Conservation (phyloP, 2,113 vertebrate species). For the Chionodraco myersi region DNA sequence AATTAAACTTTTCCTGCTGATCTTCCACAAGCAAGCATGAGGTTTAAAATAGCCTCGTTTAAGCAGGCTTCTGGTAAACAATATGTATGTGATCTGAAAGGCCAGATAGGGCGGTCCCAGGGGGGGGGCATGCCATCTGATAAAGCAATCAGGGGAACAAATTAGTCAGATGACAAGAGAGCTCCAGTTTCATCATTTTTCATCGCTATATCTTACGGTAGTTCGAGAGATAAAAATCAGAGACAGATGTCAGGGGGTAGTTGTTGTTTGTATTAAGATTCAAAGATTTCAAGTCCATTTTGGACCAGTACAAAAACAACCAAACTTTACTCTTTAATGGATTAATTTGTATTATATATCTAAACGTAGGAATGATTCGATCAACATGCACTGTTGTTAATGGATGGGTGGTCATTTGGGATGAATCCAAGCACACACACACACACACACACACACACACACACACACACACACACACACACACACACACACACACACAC, state of each 20-base stretch:
- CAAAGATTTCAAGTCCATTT: slow-evolving; percentile 2
- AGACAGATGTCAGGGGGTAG: slow-evolving; percentile 38
- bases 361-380: neutral
- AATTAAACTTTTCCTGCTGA: slow-evolving; percentile 74
- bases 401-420: slow-evolving; percentile 50
- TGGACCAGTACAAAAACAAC: neutral
- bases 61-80: slow-evolving; percentile 74
- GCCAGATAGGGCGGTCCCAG: slow-evolving; percentile 71
- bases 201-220: slow-evolving; percentile 62
- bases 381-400: slow-evolving; percentile 32
- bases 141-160: slow-evolving; percentile 70
- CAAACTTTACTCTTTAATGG: neutral
- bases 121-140: slow-evolving; percentile 71
- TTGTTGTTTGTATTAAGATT: slow-evolving; percentile 42
- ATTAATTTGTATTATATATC: neutral
- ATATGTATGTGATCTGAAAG: slow-evolving; percentile 73
- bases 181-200: slow-evolving; percentile 72
- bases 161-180: slow-evolving; percentile 72
- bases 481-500: slow-evolving; percentile 49
- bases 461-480: slow-evolving; percentile 51
- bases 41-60: slow-evolving; percentile 77
- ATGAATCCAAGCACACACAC: slow-evolving; percentile 38
- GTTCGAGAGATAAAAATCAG: slow-evolving; percentile 48
- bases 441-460: neutral
- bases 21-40: slow-evolving; percentile 45